Conservation (phyloP, 2,113 vertebrate genomes). For the Hippocampus zosterae region DNA sequence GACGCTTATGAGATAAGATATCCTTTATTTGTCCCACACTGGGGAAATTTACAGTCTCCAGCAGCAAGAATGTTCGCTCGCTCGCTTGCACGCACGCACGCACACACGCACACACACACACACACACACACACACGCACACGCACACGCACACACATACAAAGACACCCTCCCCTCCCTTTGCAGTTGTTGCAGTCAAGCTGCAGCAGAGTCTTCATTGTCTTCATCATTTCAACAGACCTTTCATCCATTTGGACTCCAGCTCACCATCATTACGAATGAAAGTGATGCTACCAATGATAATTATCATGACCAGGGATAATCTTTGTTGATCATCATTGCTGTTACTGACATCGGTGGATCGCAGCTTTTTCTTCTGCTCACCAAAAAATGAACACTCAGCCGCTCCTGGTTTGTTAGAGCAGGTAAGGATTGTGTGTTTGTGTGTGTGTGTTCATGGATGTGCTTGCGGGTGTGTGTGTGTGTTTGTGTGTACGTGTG, state of each 20-base stretch:
- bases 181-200: constrained; percentile 34
- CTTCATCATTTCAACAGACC: neutral
- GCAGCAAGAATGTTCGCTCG: neutral
- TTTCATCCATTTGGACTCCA: neutral
- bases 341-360: neutral
- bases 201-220: constrained; percentile 51
- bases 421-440: constrained; percentile 36
- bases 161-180: constrained; percentile 17
- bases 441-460: neutral
- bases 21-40: no score
- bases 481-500: neutral
- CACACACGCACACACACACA: constrained; percentile 10
- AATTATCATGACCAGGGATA: neutral
- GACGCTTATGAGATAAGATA: no score
- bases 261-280: neutral
- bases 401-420: constrained; percentile 42
- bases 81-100: constrained; percentile 11
- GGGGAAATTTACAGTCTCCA: no score
- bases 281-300: neutral
- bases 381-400: constrained; percentile 32
- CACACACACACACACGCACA: constrained; percentile 12
- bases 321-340: neutral
- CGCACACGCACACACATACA: constrained; percentile 24
- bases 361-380: constrained; percentile 10
- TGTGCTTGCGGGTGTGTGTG: neutral